phyloP scores from a whole-genome alignment of 1,140 invertebrate species.

The Calephelis virginiensis region DNA sequence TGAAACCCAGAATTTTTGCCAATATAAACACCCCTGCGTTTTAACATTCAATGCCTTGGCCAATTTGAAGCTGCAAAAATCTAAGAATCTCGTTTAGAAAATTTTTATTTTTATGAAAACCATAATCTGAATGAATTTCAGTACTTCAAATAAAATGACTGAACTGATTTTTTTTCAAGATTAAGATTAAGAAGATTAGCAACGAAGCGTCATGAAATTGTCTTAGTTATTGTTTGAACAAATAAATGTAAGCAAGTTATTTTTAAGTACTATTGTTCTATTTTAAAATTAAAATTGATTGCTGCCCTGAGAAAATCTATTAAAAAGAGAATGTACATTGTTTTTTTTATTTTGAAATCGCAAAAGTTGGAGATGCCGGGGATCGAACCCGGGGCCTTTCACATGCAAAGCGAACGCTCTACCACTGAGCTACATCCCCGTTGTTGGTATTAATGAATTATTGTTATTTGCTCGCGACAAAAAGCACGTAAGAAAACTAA shows the following conservation, averaged over 20 bases:
- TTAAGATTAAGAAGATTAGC: neutral
- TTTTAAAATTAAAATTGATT: slow-evolving; percentile 14
- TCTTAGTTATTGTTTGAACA: slow-evolving; percentile 16
- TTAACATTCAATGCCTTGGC: too few species aligned
- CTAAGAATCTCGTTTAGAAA: slow-evolving; percentile 6
- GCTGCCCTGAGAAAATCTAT: slow-evolving; percentile 17
- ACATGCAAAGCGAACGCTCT: slow-evolving; percentile 94
- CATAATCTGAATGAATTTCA: neutral
- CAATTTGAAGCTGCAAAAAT: neutral
- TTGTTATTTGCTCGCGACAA: too few species aligned
- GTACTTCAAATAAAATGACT: neutral
- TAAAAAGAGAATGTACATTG: slow-evolving; percentile 17
- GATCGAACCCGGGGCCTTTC: slow-evolving; percentile 46
- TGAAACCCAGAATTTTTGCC: too few species aligned
- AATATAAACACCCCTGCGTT: too few species aligned
- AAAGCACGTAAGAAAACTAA: too few species aligned
- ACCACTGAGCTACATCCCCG: slow-evolving; percentile 83
- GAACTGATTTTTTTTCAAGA: neutral
- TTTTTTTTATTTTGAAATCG: slow-evolving; percentile 7
- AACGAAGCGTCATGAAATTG: neutral
- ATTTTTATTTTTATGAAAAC: neutral
- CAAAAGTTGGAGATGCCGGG: slow-evolving; percentile 42
- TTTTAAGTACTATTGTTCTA: slow-evolving; percentile 16
- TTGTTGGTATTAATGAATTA: neutral
- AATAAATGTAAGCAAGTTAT: slow-evolving; percentile 21